phyloP scores from a whole-genome alignment of 2,888 invertebrate genomes.

The Leucania comma region DNA sequence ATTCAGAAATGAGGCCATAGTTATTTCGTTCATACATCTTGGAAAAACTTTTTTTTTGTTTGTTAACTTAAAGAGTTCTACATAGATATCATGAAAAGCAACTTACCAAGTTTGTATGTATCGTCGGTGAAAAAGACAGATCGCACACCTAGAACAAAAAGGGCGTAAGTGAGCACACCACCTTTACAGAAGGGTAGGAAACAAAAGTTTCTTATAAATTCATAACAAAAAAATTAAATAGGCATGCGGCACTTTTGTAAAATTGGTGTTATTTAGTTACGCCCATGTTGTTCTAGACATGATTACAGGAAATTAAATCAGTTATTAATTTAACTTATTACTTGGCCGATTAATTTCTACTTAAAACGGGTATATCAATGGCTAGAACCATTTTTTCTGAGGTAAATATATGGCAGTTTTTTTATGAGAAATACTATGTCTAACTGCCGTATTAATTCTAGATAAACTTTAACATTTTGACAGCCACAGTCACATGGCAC shows the following conservation, averaged over 20 bases:
- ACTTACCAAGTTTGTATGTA: constrained; percentile 56
- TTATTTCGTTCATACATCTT: too few relatives aligned
- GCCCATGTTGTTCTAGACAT: constrained; percentile 59
- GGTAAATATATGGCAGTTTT: neutral
- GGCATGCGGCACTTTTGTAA: constrained; percentile 45
- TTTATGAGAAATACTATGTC: neutral
- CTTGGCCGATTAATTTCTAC: constrained; percentile 7
- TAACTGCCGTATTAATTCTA: neutral
- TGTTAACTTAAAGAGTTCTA: neutral
- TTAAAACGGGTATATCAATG: neutral
- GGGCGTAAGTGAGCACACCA: constrained; percentile 55
- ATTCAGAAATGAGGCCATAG: too few relatives aligned
- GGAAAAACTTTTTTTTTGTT: neutral
- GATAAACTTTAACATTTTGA: neutral
- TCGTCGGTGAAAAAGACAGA: constrained; percentile 58
- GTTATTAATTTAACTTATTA: constrained; percentile 4
- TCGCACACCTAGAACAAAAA: constrained; percentile 58
- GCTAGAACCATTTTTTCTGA: too few relatives aligned
- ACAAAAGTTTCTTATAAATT: constrained; percentile 42
- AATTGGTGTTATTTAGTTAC: constrained; percentile 52
- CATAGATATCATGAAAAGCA: constrained; percentile 26
- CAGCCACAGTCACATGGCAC: too few relatives aligned
- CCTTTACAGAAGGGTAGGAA: constrained; percentile 41
- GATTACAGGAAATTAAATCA: constrained; percentile 14
- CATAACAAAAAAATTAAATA: constrained; percentile 31